Conservation (phyloP, 1,140 invertebrate species). For the Pogonus chalceus region DNA sequence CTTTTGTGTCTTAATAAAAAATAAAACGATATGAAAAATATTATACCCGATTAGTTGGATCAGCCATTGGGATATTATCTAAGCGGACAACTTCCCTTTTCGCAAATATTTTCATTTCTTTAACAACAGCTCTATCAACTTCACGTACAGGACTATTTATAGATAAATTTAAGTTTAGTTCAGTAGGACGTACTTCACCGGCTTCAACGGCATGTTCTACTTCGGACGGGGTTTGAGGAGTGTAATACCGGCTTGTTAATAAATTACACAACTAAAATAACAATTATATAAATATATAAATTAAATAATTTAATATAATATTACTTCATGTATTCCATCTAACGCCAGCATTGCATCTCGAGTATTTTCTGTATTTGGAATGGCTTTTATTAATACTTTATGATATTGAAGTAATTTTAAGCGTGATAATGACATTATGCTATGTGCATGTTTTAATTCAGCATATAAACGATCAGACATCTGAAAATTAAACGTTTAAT, state of each 20-base stretch:
- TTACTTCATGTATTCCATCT: constrained; percentile 6
- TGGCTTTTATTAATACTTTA: neutral
- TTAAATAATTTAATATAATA: neutral
- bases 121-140: neutral
- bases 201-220: constrained; percentile 3
- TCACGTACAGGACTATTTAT: neutral
- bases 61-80: neutral
- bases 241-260: neutral
- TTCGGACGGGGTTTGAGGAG: neutral
- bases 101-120: neutral
- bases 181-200: neutral
- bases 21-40: too few relatives aligned
- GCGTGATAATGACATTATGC: neutral
- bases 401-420: constrained; percentile 8
- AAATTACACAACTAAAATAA: constrained; percentile 5
- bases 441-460: constrained; percentile 1
- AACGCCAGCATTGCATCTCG: neutral
- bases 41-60: neutral
- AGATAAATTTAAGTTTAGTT: neutral
- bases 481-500: neutral
- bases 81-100: neutral
- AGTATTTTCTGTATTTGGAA: neutral
- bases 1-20: too few relatives aligned
- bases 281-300: neutral
- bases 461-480: neutral